These are phyloP conservation scores for Rousettus madagascariensis DNA, from an alignment of 2,797 vertebrate species.

Conservation along the genomic window DNA sequence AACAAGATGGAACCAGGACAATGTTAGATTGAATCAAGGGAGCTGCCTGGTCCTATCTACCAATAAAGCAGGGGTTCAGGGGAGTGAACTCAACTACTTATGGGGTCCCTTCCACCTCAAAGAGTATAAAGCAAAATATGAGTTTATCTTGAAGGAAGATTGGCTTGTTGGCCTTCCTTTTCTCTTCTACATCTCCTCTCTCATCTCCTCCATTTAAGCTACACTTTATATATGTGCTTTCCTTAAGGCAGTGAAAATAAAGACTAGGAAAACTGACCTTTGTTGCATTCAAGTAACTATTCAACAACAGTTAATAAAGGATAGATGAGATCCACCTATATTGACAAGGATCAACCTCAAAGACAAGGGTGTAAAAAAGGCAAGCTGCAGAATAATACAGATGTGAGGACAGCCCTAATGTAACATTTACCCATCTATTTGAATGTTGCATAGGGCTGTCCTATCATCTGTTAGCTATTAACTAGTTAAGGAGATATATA, in stretches of 20 bases:
- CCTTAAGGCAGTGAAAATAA: not conserved
- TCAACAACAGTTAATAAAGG: not conserved
- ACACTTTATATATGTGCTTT: not conserved
- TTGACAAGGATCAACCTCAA: not conserved
- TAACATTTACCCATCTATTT: not conserved
- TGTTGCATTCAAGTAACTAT: rapidly evolving
- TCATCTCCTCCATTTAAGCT: not conserved
- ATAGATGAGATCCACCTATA: not conserved
- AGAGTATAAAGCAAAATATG: not conserved
- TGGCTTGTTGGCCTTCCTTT: not conserved
- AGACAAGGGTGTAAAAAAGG: not conserved
- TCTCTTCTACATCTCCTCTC: not conserved
- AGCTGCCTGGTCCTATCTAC: not conserved
- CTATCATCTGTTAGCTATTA: not conserved
- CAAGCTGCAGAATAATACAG: too few relatives aligned
- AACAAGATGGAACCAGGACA: not conserved
- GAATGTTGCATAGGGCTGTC: not conserved
- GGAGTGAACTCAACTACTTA: not conserved
- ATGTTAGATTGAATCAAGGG: not conserved
- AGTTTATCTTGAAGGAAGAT: not conserved
- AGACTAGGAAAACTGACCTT: not conserved
- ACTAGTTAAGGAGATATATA: not conserved
- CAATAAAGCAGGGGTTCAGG: rapidly evolving
- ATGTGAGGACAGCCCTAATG: rapidly evolving
- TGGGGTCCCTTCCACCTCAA: not conserved